A percentile compares a stretch with the other conserved stretches of the same genome.
Conservation (phyloP, 1,140 invertebrate genomes). For the Paracyclopina nana region DNA sequence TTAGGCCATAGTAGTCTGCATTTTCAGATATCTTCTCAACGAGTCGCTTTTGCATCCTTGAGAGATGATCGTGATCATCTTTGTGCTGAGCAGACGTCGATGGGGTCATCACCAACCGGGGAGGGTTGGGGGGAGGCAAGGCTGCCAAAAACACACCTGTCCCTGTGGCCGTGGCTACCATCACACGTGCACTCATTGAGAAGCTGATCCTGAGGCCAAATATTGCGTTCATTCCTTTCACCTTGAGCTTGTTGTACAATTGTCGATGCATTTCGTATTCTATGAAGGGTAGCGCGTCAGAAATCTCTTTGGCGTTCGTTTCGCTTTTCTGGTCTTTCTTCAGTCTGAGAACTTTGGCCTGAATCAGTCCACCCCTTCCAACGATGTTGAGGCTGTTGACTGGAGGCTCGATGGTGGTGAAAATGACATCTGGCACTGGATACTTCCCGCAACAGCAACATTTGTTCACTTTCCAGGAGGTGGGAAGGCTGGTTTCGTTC, state of each 20-base stretch:
- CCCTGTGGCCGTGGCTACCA: constrained; percentile 68
- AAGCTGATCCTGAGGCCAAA: constrained; percentile 57
- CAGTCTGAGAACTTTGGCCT: constrained; percentile 52
- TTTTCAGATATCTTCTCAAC: constrained; percentile 5
- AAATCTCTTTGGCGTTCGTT: constrained; percentile 60
- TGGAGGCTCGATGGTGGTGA: constrained; percentile 70
- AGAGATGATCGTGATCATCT: constrained; percentile 16
- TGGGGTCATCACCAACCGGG: constrained; percentile 26
- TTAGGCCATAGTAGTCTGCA: constrained; percentile 2
- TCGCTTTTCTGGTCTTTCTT: constrained; percentile 62
- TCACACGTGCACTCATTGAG: constrained; percentile 62
- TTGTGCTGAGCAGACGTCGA: constrained; percentile 14
- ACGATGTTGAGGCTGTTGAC: constrained; percentile 39
- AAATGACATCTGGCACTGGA: constrained; percentile 69
- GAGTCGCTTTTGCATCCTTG: constrained; percentile 3
- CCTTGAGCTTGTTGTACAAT: constrained; percentile 62
- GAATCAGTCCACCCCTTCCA: constrained; percentile 50
- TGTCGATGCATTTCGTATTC: constrained; percentile 87
- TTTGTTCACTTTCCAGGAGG: constrained; percentile 40
- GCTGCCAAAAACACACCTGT: constrained; percentile 56
- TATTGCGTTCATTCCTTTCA: constrained; percentile 77
- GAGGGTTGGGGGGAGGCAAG: constrained; percentile 43
- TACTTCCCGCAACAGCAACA: constrained; percentile 50
- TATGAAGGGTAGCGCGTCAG: constrained; percentile 53
- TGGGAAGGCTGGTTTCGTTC: constrained; percentile 43